phyloP scores from a whole-genome alignment of 53 echinoderm and acorn worm species.

The Echinarachnius parma region DNA sequence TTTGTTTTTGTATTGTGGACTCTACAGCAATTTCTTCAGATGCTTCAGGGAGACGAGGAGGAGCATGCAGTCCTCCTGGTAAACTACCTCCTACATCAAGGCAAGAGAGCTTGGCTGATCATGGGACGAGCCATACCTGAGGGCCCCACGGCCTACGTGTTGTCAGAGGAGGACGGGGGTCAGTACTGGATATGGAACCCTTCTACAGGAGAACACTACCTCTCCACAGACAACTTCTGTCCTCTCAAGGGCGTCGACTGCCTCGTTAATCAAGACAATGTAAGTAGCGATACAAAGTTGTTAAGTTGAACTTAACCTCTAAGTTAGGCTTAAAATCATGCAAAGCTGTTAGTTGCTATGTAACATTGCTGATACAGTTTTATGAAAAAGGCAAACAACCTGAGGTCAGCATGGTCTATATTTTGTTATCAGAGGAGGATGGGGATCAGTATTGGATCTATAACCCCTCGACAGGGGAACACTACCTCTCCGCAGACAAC shows the following conservation, averaged over 20 bases:
- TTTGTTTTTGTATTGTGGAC: too few species aligned
- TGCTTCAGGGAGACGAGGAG: constrained; percentile 98
- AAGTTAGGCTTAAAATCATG: too few species aligned
- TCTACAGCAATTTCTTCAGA: constrained; percentile 97
- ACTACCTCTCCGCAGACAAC: too few species aligned
- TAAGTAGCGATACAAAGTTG: too few species aligned
- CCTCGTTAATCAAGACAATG: constrained; percentile 90
- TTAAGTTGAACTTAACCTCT: too few species aligned
- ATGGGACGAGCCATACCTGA: constrained; percentile 81
- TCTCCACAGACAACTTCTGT: constrained; percentile 80
- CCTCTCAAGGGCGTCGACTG: constrained; percentile 83
- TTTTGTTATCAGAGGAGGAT: too few species aligned
- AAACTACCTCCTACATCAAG: constrained; percentile 85
- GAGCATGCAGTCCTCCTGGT: constrained; percentile 93
- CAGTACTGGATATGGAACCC: constrained; percentile 92
- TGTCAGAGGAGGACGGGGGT: constrained; percentile 56
- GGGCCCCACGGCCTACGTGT: constrained; percentile 82
- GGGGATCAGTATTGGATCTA: too few species aligned
- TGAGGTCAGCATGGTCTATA: too few species aligned
- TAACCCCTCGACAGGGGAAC: too few species aligned
- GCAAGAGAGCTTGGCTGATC: constrained; percentile 78
- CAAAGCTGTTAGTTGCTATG: too few species aligned
- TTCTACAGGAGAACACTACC: constrained; percentile 84
- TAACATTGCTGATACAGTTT: too few species aligned
- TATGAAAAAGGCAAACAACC: too few species aligned